Evolutionary conservation across 2,888 invertebrate species (phyloP).

Genomic region (Pasiphila rectangulata): DNA sequence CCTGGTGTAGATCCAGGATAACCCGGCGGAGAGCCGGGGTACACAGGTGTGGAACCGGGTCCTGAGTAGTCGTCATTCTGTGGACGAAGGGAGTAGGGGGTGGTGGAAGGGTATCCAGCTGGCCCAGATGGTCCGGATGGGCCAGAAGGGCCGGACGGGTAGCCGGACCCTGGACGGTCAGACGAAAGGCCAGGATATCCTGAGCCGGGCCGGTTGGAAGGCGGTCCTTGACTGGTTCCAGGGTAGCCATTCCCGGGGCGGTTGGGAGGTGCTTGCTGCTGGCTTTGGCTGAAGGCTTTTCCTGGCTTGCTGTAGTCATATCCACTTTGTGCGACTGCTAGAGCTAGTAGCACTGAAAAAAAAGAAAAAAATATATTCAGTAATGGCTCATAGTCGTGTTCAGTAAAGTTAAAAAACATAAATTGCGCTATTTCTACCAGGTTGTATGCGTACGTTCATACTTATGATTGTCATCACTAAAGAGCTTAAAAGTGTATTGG

Average conservation of each 20-base stretch:
- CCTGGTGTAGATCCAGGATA: constrained; percentile 49
- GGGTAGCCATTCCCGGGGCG: constrained; percentile 40
- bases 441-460: not conserved
- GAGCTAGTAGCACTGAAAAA: constrained; percentile 66
- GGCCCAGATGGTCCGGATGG: constrained; percentile 3
- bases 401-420: too few relatives aligned
- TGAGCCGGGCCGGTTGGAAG: constrained; percentile 47
- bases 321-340: constrained; percentile 82
- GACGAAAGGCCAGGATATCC: constrained; percentile 34
- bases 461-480: not conserved
- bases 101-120: constrained; percentile 26
- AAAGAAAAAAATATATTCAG: constrained; percentile 19
- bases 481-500: not conserved
- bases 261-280: constrained; percentile 49
- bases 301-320: constrained; percentile 88
- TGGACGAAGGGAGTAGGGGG: constrained; percentile 40
- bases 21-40: constrained; percentile 50
- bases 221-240: constrained; percentile 26
- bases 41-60: constrained; percentile 50
- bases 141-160: constrained; percentile 9
- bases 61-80: constrained; percentile 49
- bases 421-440: too few relatives aligned
- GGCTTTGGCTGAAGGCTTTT: constrained; percentile 75
- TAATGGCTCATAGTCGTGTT: not conserved
- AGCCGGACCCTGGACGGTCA: constrained; percentile 43